Evolutionary conservation across 1,140 invertebrate species (phyloP), one percentile per base, ranked within the genome.

Genomic region (Drosophila eugracilis): DNA sequence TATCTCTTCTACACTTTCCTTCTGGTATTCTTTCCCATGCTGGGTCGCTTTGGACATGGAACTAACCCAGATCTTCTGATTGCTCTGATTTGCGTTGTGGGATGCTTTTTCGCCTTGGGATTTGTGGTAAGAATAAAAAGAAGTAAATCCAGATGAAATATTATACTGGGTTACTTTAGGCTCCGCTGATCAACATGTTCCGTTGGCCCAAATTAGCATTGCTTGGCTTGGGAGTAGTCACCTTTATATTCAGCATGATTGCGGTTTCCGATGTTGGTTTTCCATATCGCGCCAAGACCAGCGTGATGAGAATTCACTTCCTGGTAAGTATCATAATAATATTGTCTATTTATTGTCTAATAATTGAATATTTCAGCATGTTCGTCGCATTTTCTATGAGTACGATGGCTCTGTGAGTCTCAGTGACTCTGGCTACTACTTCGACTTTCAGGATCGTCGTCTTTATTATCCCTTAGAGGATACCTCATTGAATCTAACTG

Each of bases 401-500:
- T 78, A 85, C 34, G 88, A 93, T 72, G 94, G 94, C 24, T 92
- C 88, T 1, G 67, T 94, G 12, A 92, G 92, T 9, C 88, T 93
- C 49, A 92, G 92, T 30, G 93, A 94, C 26, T 94, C 94, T 14
- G 95, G 95, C 15, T 94, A 95, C 72, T 96, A 95, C 94, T 93
- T 96, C 66, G 93, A 95, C 10, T 94, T 95, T 72, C 93, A 96
- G 89, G 96, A 97, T 79, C 94, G 95, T 74, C 94, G 95, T 66
- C 94, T 94, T 78, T 92, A 94, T 26, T 89, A 94, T 54, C 93
- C 93, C n/a, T 92, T 96, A 14, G 92, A 93, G 67, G 80, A 62
- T 37, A 75, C 75, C 7, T 44, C 62, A 0, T 14, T 91, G 0
- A 65, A 91, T 32, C 47, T 93, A 19, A 91, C 93, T 44, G 93